A percentile compares a stretch with the other conserved stretches of the same genome.
phyloP scores from a whole-genome alignment of 2,113 vertebrate genomes.

The Acrocephalus kingi region DNA sequence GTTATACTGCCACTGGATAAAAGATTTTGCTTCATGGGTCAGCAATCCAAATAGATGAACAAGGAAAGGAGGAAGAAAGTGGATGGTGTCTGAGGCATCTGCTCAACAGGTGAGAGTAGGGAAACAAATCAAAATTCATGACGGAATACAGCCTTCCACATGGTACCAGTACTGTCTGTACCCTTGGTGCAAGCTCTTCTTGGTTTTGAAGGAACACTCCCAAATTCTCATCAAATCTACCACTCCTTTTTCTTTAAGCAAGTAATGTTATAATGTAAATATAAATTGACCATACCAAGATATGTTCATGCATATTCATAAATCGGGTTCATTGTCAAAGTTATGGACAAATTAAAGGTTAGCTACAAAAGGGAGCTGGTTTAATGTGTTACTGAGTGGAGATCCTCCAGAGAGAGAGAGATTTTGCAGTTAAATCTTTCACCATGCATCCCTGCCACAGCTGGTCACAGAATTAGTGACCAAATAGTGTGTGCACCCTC shows the following conservation, averaged over 20 bases:
- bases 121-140: neutral
- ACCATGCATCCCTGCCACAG: neutral
- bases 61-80: neutral
- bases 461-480: neutral
- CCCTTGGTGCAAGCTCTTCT: neutral
- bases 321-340: neutral
- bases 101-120: neutral
- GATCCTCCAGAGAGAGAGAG: neutral
- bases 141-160: neutral
- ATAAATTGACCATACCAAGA: neutral
- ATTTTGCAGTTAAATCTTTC: neutral
- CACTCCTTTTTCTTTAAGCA: neutral
- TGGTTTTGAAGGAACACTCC: neutral
- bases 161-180: neutral
- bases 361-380: neutral
- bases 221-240: neutral
- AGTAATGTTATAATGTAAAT: neutral
- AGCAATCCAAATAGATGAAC: neutral
- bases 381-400: neutral
- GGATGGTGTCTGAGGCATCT: neutral
- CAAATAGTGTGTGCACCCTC: rapidly evolving
- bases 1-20: neutral
- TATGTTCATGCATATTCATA: neutral
- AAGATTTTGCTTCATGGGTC: neutral
- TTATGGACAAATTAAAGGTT: neutral